Conservation (phyloP, 2,113 vertebrate species). For the Siniperca knerii region DNA sequence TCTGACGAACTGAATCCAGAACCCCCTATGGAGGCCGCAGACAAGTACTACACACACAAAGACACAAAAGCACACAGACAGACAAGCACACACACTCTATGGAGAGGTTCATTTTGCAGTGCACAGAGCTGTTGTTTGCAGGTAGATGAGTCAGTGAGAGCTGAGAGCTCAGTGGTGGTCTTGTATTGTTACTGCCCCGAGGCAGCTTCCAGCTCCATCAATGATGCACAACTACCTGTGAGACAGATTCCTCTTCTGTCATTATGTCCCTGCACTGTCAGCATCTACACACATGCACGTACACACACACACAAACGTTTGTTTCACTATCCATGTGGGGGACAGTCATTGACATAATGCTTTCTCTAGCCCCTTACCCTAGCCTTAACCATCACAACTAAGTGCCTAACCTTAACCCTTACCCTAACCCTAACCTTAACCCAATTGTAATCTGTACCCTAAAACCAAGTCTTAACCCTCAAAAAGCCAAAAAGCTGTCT, state of each 20-base stretch:
- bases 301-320: background rate
- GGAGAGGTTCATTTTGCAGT: slow-evolving; percentile 46
- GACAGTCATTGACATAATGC: too few relatives aligned
- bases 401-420: too few relatives aligned
- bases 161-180: slow-evolving; percentile 64
- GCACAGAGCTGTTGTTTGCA: slow-evolving; percentile 44
- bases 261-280: slow-evolving; percentile 8
- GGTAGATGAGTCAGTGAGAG: slow-evolving; percentile 36
- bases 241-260: slow-evolving; percentile 55
- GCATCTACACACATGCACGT: slow-evolving; percentile 3
- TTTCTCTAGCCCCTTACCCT: too few relatives aligned
- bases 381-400: too few relatives aligned
- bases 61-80: background rate
- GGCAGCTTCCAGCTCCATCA: slow-evolving; percentile 51
- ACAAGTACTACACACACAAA: slow-evolving; percentile 64
- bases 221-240: slow-evolving; percentile 63
- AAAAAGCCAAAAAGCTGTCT: too few relatives aligned
- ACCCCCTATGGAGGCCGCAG: slow-evolving; percentile 57
- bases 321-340: too few relatives aligned
- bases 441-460: too few relatives aligned
- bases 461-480: too few relatives aligned
- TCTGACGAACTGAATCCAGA: slow-evolving; percentile 68
- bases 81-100: slow-evolving; percentile 3
- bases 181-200: slow-evolving; percentile 48
- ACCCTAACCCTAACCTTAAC: too few relatives aligned